Percentiles rank a stretch among this genome's conserved stretches.
Conservation (phyloP, 64 coral and sea anemone species). For the Montipora sp. region DNA sequence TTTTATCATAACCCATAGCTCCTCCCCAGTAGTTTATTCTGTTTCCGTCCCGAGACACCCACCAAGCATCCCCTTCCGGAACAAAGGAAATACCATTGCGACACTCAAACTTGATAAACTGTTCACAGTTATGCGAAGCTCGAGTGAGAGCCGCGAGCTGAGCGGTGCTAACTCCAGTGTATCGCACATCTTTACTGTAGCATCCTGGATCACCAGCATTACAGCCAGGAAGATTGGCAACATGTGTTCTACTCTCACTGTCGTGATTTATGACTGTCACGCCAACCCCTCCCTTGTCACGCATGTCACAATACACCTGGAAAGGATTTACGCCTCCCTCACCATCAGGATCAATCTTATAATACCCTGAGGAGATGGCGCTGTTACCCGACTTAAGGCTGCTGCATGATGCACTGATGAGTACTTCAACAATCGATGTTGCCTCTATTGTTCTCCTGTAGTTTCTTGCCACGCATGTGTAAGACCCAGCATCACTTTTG, state of each 20-base stretch:
- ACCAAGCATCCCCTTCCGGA: neutral
- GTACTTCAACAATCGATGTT: neutral
- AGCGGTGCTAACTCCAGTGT: slow-evolving; percentile 21
- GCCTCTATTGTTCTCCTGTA: neutral
- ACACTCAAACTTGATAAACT: slow-evolving; percentile 55
- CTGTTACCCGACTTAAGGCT: neutral
- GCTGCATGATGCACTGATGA: slow-evolving; percentile 13
- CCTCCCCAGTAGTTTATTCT: slow-evolving; percentile 35
- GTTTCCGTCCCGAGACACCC: slow-evolving; percentile 36
- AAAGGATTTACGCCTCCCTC: neutral
- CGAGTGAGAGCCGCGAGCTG: slow-evolving; percentile 37
- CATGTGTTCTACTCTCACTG: slow-evolving; percentile 26
- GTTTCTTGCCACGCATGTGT: slow-evolving; percentile 17
- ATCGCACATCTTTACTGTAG: slow-evolving; percentile 19
- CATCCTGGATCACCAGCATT: neutral
- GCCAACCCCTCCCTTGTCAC: slow-evolving; percentile 17
- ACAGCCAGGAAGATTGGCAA: neutral
- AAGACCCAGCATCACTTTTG: slow-evolving; percentile 15
- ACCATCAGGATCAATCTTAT: slow-evolving; percentile 30
- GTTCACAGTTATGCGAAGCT: slow-evolving; percentile 60
- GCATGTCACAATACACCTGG: slow-evolving; percentile 16
- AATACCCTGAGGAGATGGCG: neutral
- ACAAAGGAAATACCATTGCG: neutral
- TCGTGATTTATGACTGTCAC: slow-evolving; percentile 33
- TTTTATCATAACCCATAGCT: neutral